Conservation (phyloP, 2,113 vertebrate species). For the Uria lomvia region DNA sequence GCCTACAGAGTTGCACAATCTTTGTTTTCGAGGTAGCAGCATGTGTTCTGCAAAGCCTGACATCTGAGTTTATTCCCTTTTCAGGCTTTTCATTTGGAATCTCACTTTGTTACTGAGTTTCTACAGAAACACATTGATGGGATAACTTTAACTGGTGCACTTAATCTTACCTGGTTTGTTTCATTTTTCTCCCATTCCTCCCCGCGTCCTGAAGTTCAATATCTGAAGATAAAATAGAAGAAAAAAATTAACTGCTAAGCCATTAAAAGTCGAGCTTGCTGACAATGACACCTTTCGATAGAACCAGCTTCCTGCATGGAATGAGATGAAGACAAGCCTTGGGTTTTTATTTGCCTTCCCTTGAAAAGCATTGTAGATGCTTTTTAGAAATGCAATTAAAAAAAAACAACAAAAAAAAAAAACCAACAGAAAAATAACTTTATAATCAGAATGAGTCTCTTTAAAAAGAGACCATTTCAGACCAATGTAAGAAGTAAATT, state of each 20-base stretch:
- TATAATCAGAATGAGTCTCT: neutral
- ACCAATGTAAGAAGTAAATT: neutral
- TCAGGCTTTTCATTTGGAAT: neutral
- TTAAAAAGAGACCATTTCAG: neutral
- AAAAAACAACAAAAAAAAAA: too few species aligned
- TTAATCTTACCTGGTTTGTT: neutral
- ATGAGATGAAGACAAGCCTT: neutral
- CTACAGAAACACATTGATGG: neutral
- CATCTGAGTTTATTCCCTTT: conserved; percentile 5
- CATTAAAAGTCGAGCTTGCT: neutral
- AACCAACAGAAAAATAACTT: neutral
- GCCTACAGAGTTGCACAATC: neutral
- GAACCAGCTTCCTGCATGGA: neutral
- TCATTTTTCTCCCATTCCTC: neutral
- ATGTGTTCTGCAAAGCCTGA: neutral
- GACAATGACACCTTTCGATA: conserved; percentile 9
- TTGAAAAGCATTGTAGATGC: neutral
- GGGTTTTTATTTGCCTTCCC: neutral
- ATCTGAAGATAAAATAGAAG: neutral
- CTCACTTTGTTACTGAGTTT: neutral
- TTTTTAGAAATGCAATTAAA: neutral
- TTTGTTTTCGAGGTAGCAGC: neutral
- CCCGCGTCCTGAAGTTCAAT: neutral
- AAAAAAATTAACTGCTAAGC: neutral
- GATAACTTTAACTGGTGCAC: neutral